Conservation (phyloP, 2,797 vertebrate genomes). For the Galago senegalensis region DNA sequence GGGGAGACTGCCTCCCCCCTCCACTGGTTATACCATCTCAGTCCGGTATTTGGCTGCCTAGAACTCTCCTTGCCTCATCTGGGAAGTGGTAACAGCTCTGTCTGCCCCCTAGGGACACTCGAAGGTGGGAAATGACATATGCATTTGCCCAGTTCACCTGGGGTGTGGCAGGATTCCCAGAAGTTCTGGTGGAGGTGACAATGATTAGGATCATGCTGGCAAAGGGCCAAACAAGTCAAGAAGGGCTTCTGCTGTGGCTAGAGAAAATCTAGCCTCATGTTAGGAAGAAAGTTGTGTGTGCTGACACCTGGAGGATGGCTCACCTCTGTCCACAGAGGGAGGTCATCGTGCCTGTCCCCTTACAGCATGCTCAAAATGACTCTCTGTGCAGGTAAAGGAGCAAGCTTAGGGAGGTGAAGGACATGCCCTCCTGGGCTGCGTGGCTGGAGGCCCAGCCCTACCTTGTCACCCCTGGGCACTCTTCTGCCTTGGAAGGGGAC, state of each 20-base stretch:
- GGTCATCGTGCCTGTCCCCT: background rate
- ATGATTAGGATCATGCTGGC: background rate
- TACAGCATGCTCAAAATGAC: rapidly evolving
- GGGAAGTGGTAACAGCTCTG: background rate
- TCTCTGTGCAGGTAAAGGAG: conserved; percentile 11
- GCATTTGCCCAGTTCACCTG: background rate
- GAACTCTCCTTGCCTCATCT: background rate
- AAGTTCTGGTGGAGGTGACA: background rate
- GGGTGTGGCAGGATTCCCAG: background rate
- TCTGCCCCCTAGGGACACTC: background rate
- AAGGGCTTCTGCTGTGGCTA: background rate
- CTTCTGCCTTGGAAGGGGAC: too few species aligned
- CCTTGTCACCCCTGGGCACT: background rate
- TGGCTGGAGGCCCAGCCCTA: background rate
- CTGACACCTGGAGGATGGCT: background rate
- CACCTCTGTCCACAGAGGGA: background rate
- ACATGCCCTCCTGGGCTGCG: background rate
- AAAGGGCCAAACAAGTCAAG: background rate
- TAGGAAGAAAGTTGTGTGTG: background rate
- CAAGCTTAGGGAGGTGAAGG: background rate
- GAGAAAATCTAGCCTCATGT: background rate
- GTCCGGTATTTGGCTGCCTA: background rate
- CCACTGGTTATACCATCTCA: background rate
- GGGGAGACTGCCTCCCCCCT: background rate
- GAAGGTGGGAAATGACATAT: background rate